phyloP scores from a whole-genome alignment of 2,113 vertebrate species.

The Lasiurus borealis region DNA sequence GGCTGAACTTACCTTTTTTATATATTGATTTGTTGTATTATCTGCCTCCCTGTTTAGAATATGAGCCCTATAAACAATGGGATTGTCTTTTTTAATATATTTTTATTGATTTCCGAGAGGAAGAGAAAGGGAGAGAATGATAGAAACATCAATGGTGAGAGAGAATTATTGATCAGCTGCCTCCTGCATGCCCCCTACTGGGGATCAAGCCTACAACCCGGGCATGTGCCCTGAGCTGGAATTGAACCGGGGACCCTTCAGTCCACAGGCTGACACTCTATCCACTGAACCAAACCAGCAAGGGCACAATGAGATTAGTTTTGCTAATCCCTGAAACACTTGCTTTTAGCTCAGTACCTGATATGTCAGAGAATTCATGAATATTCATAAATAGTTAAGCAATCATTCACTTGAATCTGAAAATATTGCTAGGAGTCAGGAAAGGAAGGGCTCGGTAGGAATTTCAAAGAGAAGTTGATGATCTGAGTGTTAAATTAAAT shows the following conservation, averaged over 20 bases:
- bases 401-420: neutral
- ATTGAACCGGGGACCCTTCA: too few relatives aligned
- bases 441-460: neutral
- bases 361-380: neutral
- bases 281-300: too few relatives aligned
- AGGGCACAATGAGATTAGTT: neutral
- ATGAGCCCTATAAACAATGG: neutral
- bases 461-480: slow-evolving; percentile 4
- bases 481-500: slow-evolving; percentile 9
- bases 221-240: too few relatives aligned
- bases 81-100: neutral
- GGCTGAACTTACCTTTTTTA: neutral
- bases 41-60: neutral
- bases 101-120: too few relatives aligned
- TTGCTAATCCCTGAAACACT: neutral
- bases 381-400: slow-evolving; percentile 47
- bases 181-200: too few relatives aligned
- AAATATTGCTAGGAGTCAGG: neutral
- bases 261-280: too few relatives aligned
- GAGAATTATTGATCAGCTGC: too few relatives aligned
- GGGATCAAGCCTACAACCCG: too few relatives aligned
- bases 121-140: too few relatives aligned
- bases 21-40: neutral
- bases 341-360: slow-evolving; percentile 3
- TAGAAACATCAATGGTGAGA: too few relatives aligned